Conservation (phyloP, 1,140 invertebrate genomes). For the Lordiphosa mommai region DNA sequence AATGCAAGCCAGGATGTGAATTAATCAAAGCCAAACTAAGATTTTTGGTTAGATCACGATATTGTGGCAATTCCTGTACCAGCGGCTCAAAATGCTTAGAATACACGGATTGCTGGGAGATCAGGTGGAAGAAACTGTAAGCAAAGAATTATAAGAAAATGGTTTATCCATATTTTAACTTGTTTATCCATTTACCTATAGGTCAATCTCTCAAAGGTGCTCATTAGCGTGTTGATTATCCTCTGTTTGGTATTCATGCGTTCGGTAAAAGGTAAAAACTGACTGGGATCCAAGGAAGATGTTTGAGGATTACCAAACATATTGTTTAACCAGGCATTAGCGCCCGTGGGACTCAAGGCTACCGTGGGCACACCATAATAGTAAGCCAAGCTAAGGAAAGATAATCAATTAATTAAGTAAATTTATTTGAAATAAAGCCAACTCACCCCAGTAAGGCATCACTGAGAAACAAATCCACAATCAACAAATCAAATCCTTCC, state of each 20-base stretch:
- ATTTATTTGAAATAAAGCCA: background rate
- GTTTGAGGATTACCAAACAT: conserved; percentile 84
- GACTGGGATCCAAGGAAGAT: conserved; percentile 82
- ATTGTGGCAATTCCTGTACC: conserved; percentile 69
- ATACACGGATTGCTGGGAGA: conserved; percentile 71
- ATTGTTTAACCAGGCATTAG: conserved; percentile 84
- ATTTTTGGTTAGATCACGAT: conserved; percentile 82
- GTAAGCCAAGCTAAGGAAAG: conserved; percentile 80
- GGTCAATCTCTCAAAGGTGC: conserved; percentile 69
- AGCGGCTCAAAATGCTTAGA: conserved; percentile 66
- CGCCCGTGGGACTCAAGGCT: conserved; percentile 82
- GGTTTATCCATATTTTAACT: background rate
- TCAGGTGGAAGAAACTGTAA: conserved; percentile 71
- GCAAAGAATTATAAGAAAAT: conserved; percentile 1
- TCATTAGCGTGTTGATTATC: conserved; percentile 80
- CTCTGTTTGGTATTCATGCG: conserved; percentile 83
- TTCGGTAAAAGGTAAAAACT: conserved; percentile 81
- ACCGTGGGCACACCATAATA: conserved; percentile 82
- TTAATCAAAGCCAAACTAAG: conserved; percentile 83
- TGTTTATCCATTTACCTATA: conserved; percentile 60
- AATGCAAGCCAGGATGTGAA: conserved; percentile 83
- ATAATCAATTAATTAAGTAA: background rate
- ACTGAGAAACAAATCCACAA: conserved; percentile 69
- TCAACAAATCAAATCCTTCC: conserved; percentile 65
- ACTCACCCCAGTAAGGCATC: conserved; percentile 73